Evolutionary conservation across 2,888 invertebrate species (phyloP), one percentile per base, ranked within the genome.

Genomic region (Caenorhabditis sinica): DNA sequence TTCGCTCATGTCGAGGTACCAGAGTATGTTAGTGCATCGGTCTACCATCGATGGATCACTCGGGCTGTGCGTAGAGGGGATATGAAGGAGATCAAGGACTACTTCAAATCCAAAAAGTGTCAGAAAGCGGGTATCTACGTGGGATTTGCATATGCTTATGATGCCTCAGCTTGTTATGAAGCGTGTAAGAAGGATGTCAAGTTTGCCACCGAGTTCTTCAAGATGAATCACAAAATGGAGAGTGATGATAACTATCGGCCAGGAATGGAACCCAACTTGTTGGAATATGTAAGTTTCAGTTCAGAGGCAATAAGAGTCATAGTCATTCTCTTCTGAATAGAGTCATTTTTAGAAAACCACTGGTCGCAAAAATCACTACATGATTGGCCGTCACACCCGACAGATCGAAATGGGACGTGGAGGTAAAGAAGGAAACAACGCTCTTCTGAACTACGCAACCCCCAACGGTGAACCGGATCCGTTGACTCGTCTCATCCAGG

Each of bases 361-460:
- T 49, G 93, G 93, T 36, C 90, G 91, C 2, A 82, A 82, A 33
- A 93, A 92, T 73, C 90, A 90, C 66, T 85, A 90, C 33, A 93
- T 93, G 91, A 89, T 93, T 81, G 93, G 93, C 33, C 92, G 93
- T 43, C 90, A 90, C 40, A 92, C 94, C 9, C 89, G 93, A 20
- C 86, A 89, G 20, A 90, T 94, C 25, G 93, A 93, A 51, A 91
- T 93, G 76, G 93, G 93, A 45, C 51, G 86, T 43, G 87, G 86
- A 40, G 93, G 93, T 40, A 93, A 92, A 86, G 94, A 94, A 91
- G 94, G 94, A 63, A 94, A 94, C 89, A 93, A 94, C 86, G 94
- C 94, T 1, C 93, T 94, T 68, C 90, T 93, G 25, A 93, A 89
- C 53, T 89, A 89, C 49, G n/a, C 51, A 9, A 17, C 43, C 11